Evolutionary conservation across 2,797 vertebrate species (phyloP).

Genomic region (Platalea minor): DNA sequence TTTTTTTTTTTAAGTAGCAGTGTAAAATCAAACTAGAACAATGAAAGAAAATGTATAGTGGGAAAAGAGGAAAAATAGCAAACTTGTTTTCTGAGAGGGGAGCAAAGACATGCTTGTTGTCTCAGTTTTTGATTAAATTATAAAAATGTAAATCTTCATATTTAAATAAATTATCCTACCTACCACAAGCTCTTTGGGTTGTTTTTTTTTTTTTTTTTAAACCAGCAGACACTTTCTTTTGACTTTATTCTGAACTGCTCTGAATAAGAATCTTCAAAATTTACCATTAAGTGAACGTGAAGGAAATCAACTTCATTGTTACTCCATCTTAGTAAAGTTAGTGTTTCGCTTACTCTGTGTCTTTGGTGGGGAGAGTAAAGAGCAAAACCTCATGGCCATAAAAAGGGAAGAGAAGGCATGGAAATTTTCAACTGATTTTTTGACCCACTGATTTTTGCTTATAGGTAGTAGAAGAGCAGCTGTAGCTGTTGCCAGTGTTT

Average conservation of each 20-base stretch:
- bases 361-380: not conserved
- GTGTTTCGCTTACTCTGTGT: not conserved
- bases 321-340: not conserved
- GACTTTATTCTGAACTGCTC: not conserved
- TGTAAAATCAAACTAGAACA: not conserved
- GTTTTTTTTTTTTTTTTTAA: not conserved
- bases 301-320: not conserved
- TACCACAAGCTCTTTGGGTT: not conserved
- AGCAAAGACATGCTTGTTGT: not conserved
- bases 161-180: not conserved
- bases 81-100: not conserved
- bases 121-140: not conserved
- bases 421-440: not conserved
- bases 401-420: not conserved
- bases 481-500: not conserved
- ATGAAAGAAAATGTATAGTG: not conserved
- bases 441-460: not conserved
- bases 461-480: not conserved
- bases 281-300: not conserved
- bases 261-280: not conserved
- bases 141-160: not conserved
- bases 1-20: not conserved
- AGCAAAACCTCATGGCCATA: not conserved
- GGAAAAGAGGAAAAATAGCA: not conserved
- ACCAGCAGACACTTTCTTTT: not conserved